A percentile compares a stretch with the other conserved stretches of the same genome.
Conservation (phyloP, 2,113 vertebrate species). For the Triplophysa dalaica region DNA sequence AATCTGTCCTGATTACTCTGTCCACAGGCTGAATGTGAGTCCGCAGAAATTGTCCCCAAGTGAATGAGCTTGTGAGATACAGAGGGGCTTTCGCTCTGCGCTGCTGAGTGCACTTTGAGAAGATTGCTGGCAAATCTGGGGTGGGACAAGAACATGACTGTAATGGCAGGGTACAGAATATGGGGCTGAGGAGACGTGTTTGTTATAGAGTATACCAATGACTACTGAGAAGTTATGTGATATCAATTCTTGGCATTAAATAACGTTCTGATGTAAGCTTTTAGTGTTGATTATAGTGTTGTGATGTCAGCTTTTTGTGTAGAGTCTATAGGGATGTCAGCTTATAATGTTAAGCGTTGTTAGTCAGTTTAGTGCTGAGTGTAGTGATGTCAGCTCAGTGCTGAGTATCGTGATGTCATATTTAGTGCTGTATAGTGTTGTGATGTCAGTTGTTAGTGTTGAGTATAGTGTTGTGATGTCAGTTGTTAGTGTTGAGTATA, state of each 20-base stretch:
- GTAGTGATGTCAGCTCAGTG: too few species aligned
- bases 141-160: constrained; percentile 22
- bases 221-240: background rate
- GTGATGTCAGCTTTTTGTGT: too few species aligned
- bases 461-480: too few species aligned
- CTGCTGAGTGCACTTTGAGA: constrained; percentile 26
- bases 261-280: too few species aligned
- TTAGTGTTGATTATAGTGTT: too few species aligned
- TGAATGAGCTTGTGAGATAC: constrained; percentile 33
- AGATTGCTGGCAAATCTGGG: constrained; percentile 32
- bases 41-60: constrained; percentile 12
- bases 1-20: constrained; percentile 28
- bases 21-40: constrained; percentile 8
- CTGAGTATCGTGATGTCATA: too few species aligned
- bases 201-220: background rate
- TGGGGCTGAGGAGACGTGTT: constrained; percentile 3
- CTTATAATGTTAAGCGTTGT: too few species aligned
- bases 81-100: constrained; percentile 11
- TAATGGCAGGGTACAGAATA: constrained; percentile 8
- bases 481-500: too few species aligned
- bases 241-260: background rate
- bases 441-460: too few species aligned
- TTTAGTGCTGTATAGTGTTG: too few species aligned
- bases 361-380: too few species aligned
- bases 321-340: too few species aligned